Base-by-base conservation (phyloP, 2,797 vertebrate genomes). In the Poeciliopsis presidionis region DNA sequence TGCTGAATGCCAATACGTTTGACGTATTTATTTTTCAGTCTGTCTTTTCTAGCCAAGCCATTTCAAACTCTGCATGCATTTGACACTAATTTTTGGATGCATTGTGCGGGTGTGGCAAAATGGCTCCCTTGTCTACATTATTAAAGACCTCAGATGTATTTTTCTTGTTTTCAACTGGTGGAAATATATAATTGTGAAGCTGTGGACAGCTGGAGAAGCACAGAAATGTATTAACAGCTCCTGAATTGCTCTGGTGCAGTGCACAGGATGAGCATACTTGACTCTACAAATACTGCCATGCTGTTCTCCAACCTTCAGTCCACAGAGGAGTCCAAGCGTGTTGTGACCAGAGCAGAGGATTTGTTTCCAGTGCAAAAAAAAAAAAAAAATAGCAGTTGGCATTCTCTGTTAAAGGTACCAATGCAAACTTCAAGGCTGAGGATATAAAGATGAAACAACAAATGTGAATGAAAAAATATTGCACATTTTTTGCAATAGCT, bases 131-230 rank as follows among this genome's bases (percentile, higher is more conserved):
- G 90, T 93, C 91, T 95, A 91, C 95, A 95, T 95, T 95, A 95
- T 95, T 95, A 94, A 96, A 95, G 90, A 82, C 81, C 89, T 93
- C 85, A 89, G 90, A 95, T 95, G 94, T 94, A 91, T 93, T 95
- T 94, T 94, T 90, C 92, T 93, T 95, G 93, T 94, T 95, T 95
- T 91, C 85, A 89, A 81, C 91, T 88, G 84, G 86, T 90, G 92
- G 90, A 93, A 95, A 93, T 93, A 86, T 94, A 93, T 94, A 90
- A 92, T 93, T 80, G 84, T 88, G 79, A 90, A 90, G 89, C 88
- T 83, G 90, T 75, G 87, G 89, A 88, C 87, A 90, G 90, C 79
- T 83, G 90, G 76, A 91, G 84, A 76, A 72, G 84, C 83, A 90
- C 83, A 82, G 78, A 83, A 90, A 91, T 90, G 77, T 88, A 91